Percentiles rank a stretch among this genome's conserved stretches.
Conservation (phyloP, 2,113 vertebrate species). For the Bufo gargarizans region DNA sequence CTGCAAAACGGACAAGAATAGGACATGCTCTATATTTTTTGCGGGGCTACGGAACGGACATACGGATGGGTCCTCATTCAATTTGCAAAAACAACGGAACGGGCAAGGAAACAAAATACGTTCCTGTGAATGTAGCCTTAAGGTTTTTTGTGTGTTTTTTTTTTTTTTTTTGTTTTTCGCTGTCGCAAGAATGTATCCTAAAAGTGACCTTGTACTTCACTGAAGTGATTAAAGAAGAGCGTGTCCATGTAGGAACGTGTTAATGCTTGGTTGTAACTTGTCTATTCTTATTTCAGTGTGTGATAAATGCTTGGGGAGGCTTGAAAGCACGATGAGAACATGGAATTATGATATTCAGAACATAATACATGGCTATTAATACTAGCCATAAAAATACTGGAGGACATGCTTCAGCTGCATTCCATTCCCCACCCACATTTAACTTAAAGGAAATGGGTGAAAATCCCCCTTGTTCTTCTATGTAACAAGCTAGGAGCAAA, state of each 20-base stretch:
- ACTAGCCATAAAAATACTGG: slow-evolving; percentile 18
- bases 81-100: no score
- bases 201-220: neutral
- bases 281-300: slow-evolving; percentile 27
- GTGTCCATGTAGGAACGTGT: no score
- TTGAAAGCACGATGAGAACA: slow-evolving; percentile 9
- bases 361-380: slow-evolving; percentile 21
- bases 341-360: slow-evolving; percentile 23
- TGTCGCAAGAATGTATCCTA: no score
- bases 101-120: no score
- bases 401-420: slow-evolving; percentile 8
- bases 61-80: no score
- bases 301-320: neutral
- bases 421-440: slow-evolving; percentile 16
- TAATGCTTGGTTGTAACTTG: neutral
- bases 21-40: no score
- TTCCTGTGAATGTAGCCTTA: no score
- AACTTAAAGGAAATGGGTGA: neutral
- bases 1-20: no score
- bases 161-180: no score
- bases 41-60: no score
- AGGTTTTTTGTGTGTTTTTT: no score
- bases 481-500: neutral
- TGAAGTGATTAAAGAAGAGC: neutral
- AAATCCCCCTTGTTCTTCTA: neutral